These are phyloP conservation scores for Sceliomorpha sp. DNA, from an alignment of 2,888 invertebrate genomes.

Conservation along the genomic window DNA sequence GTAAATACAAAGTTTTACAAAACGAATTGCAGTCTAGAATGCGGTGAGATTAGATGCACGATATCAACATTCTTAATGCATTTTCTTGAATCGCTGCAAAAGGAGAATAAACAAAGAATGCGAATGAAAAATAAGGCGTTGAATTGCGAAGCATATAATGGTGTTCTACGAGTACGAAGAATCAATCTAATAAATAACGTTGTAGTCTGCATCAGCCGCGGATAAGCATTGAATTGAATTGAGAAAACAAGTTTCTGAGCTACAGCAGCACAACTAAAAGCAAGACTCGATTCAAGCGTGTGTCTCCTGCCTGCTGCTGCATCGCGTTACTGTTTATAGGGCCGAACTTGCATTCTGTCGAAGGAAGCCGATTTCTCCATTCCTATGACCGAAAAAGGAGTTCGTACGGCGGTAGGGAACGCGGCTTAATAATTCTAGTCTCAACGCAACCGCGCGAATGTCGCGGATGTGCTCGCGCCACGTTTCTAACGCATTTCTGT, in stretches of 20 bases:
- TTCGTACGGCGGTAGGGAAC: constrained; percentile 57
- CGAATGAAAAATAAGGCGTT: constrained; percentile 50
- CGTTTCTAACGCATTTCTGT: constrained; percentile 38
- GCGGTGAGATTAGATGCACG: too few relatives aligned
- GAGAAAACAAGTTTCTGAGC: constrained; percentile 63
- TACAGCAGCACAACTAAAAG: constrained; percentile 66
- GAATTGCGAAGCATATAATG: constrained; percentile 54
- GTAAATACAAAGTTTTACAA: too few relatives aligned
- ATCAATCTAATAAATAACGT: constrained; percentile 66
- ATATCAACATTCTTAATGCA: too few relatives aligned
- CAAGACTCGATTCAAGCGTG: constrained; percentile 67
- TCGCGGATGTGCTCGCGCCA: constrained; percentile 13
- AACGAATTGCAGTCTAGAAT: too few relatives aligned
- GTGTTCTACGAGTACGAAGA: constrained; percentile 61
- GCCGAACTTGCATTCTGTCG: constrained; percentile 70
- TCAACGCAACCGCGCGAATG: constrained; percentile 39
- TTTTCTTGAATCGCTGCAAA: too few relatives aligned
- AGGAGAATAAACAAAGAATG: constrained; percentile 4
- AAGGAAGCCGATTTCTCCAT: constrained; percentile 60
- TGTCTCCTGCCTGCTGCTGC: constrained; percentile 55
- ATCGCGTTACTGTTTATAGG: constrained; percentile 71
- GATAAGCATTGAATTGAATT: constrained; percentile 65
- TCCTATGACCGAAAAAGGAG: constrained; percentile 60
- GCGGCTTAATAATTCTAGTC: constrained; percentile 56
- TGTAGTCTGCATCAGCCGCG: constrained; percentile 58